Evolutionary conservation across 2,888 invertebrate genomes (phyloP).

Genomic region (Polydrusus cervinus): DNA sequence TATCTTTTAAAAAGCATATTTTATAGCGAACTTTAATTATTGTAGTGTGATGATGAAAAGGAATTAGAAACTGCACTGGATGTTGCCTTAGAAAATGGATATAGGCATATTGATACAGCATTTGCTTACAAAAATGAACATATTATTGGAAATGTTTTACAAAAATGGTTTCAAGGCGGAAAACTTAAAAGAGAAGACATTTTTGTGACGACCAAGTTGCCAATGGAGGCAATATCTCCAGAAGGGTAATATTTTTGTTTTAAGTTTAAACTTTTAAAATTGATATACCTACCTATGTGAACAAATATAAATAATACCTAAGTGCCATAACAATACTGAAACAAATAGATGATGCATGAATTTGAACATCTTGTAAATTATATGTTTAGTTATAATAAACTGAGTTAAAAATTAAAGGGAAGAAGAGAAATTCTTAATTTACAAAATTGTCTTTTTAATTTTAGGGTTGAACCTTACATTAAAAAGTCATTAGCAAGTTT

Average conservation of each 20-base stretch:
- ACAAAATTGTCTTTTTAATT: slow-evolving; percentile 20
- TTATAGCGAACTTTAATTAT: too few species aligned
- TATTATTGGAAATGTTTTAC: slow-evolving; percentile 81
- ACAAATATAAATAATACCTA: too few species aligned
- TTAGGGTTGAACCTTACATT: slow-evolving; percentile 59
- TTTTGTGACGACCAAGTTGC: slow-evolving; percentile 21
- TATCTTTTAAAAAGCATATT: too few species aligned
- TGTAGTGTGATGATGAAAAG: neutral
- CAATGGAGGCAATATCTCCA: neutral
- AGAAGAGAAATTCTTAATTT: too few species aligned
- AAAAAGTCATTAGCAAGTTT: slow-evolving; percentile 59
- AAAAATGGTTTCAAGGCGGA: slow-evolving; percentile 75
- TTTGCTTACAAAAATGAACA: slow-evolving; percentile 84
- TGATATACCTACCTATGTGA: too few species aligned
- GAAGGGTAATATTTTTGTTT: neutral
- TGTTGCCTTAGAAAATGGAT: slow-evolving; percentile 81
- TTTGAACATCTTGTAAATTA: too few species aligned
- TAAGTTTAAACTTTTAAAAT: too few species aligned
- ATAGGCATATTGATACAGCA: slow-evolving; percentile 88
- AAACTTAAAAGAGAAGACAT: slow-evolving; percentile 14
- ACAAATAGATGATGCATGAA: too few species aligned
- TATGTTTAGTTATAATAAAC: too few species aligned
- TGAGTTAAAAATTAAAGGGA: too few species aligned
- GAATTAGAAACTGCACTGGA: slow-evolving; percentile 78
- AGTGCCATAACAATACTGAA: too few species aligned